These are phyloP conservation scores for Mustelus asterias DNA, from an alignment of 2,113 vertebrate genomes.

Conservation along the genomic window DNA sequence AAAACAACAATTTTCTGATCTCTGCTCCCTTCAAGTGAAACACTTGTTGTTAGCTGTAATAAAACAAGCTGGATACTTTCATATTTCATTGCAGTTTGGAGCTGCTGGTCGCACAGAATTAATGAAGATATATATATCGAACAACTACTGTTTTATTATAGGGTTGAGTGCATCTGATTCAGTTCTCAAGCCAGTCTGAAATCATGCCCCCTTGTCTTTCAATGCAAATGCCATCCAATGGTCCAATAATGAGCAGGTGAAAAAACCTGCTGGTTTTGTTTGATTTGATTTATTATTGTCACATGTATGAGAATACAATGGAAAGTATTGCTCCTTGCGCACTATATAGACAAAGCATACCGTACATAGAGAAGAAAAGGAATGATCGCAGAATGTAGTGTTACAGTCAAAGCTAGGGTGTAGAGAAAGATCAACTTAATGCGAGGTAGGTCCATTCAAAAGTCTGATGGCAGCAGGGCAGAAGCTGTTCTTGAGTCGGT, in stretches of 20 bases:
- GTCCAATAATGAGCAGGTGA: not conserved
- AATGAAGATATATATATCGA: not conserved
- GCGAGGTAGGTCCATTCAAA: no score
- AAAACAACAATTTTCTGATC: not conserved
- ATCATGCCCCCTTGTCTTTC: not conserved
- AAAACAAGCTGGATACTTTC: not conserved
- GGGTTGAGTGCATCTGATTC: not conserved
- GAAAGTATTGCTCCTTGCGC: no score
- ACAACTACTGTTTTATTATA: not conserved
- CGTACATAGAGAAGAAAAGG: no score
- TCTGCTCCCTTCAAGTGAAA: not conserved
- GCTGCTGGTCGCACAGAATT: not conserved
- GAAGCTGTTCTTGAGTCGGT: no score
- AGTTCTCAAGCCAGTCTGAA: not conserved
- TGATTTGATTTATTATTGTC: no score
- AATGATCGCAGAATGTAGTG: no score
- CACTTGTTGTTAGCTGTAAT: not conserved
- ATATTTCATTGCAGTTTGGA: not conserved
- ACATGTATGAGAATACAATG: no score
- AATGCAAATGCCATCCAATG: not conserved
- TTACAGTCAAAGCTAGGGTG: no score
- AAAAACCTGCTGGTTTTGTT: not conserved
- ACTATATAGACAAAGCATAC: no score
- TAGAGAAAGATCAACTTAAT: no score
- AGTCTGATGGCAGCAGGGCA: no score